Evolutionary conservation across 2,888 invertebrate species (phyloP), one percentile per base, ranked within the genome.

Genomic region (Tachina grossa): DNA sequence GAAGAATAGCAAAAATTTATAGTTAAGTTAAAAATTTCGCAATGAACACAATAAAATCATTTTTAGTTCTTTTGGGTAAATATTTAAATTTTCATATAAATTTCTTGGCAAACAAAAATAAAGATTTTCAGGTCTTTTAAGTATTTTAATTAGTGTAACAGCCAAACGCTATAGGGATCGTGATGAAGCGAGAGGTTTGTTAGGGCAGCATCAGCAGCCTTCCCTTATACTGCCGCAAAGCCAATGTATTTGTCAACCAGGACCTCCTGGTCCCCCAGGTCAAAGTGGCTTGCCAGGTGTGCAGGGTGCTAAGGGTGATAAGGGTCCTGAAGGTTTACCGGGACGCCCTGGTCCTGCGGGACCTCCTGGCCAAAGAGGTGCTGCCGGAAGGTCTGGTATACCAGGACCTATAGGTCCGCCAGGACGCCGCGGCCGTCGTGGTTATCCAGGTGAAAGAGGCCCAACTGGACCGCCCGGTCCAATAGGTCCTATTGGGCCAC

Each of bases 391-490:
- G 9, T 81, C 72, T n/a, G 87, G 88, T n/a, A 43, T 59, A 3
- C 49, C 85, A 1, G 88, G 88, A 2, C 16, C 72, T n/a, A 41
- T 87, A 3, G 88, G 87, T 0, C 83, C 87, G 2, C 84, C 87
- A 1, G 88, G 88, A 13, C 69, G 77, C 8, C 68, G 69, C 16
- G 88, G 88, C 1, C 77, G 87, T 8, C 88, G 87, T 55, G 88
- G 88, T 14, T 87, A 78, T 77, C 86, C 86, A 10, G 88, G 88
- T 10, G 88, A 88, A 66, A 87, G 87, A 47, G 88, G 88, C 3
- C 83, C 85, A 9, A 68, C 79, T 2, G 88, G 88, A 2, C 84
- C 86, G 31, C 16, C 61, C 1, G 87, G 88, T 0, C 86, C 87
- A 2, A 6, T 51, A 0, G 88, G 88, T 0, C 87, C 86, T 8